A percentile compares a stretch with the other conserved stretches of the same genome.
These are phyloP conservation scores for Chrysopilus asiliformis DNA, from an alignment of 2,888 invertebrate species.

Conservation along the genomic window DNA sequence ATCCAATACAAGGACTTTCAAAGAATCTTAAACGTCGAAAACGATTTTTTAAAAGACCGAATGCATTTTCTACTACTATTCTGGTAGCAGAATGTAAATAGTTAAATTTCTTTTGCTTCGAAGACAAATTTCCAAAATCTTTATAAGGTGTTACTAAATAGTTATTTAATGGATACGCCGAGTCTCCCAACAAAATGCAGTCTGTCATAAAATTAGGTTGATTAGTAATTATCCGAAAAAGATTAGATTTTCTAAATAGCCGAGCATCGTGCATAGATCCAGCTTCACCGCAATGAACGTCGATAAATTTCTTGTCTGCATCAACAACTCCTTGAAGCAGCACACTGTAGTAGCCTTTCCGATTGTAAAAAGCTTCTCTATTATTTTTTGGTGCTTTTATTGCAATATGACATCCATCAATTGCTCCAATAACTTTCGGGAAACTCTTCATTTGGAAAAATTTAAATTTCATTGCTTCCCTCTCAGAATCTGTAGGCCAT, in stretches of 20 bases:
- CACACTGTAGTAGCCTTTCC: slow-evolving; percentile 16
- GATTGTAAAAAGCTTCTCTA: slow-evolving; percentile 15
- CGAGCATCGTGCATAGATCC: slow-evolving; percentile 19
- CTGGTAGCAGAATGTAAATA: slow-evolving; percentile 18
- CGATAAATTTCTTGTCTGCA: slow-evolving; percentile 18
- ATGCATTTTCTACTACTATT: slow-evolving; percentile 21
- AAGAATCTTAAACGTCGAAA: slow-evolving; percentile 20
- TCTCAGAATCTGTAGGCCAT: slow-evolving; percentile 11
- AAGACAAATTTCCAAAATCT: slow-evolving; percentile 19
- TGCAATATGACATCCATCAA: slow-evolving; percentile 17
- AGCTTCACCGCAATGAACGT: slow-evolving; percentile 20
- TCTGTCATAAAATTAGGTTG: slow-evolving; percentile 4
- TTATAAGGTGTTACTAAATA: slow-evolving; percentile 21
- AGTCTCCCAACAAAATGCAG: slow-evolving; percentile 18
- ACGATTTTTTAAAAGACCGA: slow-evolving; percentile 21
- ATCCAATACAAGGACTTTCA: slow-evolving; percentile 15
- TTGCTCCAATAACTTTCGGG: slow-evolving; percentile 16
- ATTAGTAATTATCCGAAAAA: slow-evolving; percentile 7
- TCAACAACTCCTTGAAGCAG: slow-evolving; percentile 20
- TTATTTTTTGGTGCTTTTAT: slow-evolving; percentile 15
- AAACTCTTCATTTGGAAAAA: slow-evolving; percentile 9
- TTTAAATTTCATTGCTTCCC: neutral
- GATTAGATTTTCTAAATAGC: slow-evolving; percentile 16
- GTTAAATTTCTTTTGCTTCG: slow-evolving; percentile 20
- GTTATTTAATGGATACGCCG: slow-evolving; percentile 18